Percentiles rank a stretch among this genome's conserved stretches.
Conservation (phyloP, 2,113 vertebrate genomes). For the Setophaga kirtlandii region DNA sequence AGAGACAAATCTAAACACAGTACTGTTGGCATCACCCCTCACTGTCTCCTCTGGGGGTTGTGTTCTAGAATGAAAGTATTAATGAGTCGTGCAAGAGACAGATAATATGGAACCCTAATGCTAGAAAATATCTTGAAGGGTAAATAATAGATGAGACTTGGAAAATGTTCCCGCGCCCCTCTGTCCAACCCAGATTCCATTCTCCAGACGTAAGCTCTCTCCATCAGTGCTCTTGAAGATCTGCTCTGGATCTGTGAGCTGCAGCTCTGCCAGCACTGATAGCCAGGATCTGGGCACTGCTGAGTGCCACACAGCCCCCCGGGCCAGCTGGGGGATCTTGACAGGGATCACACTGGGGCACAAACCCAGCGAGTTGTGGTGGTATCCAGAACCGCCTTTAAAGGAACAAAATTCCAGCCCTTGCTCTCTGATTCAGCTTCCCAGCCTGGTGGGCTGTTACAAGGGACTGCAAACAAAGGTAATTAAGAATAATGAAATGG, state of each 20-base stretch:
- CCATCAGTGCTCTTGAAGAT: neutral
- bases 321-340: neutral
- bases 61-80: neutral
- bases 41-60: rapidly evolving
- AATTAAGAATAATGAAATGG: neutral
- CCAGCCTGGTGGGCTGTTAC: neutral
- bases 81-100: neutral
- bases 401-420: neutral
- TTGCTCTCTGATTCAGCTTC: neutral
- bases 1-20: neutral
- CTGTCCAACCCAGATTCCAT: neutral
- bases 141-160: neutral
- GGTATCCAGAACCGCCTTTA: neutral
- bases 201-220: neutral
- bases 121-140: neutral
- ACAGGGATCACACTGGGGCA: neutral
- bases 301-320: neutral
- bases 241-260: neutral
- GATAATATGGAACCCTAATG: neutral
- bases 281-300: neutral
- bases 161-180: neutral
- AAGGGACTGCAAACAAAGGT: neutral
- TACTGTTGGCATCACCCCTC: neutral
- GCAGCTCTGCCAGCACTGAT: neutral
- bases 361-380: neutral